Percentiles rank a stretch among this genome's conserved stretches.
phyloP scores from a whole-genome alignment of 1,140 invertebrate species.

The Drosophila nannoptera region DNA sequence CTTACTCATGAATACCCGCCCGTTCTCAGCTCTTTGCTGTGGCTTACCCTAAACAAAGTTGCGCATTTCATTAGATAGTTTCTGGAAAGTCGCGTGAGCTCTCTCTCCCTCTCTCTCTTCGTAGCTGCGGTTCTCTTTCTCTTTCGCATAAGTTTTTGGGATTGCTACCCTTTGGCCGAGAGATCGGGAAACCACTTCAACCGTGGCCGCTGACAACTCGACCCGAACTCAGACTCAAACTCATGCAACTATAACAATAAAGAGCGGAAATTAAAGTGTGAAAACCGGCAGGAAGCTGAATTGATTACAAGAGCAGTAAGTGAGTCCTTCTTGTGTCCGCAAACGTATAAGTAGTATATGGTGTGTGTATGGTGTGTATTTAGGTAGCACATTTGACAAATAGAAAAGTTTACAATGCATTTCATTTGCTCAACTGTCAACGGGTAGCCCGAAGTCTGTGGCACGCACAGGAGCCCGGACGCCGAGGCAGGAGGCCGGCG shows the following conservation, averaged over 20 bases:
- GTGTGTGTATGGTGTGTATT: slow-evolving; percentile 16
- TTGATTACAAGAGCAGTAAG: slow-evolving; percentile 61
- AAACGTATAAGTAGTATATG: slow-evolving; percentile 18
- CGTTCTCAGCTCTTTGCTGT: not conserved
- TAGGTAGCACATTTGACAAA: slow-evolving; percentile 49
- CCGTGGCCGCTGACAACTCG: slow-evolving; percentile 51
- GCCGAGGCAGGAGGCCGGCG: not conserved
- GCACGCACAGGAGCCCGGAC: slow-evolving; percentile 20
- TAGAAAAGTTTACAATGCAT: slow-evolving; percentile 73
- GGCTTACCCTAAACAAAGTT: slow-evolving; percentile 10
- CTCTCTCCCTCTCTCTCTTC: slow-evolving; percentile 17
- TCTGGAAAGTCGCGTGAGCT: slow-evolving; percentile 7
- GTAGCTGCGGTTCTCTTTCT: too few species aligned
- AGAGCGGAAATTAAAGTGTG: slow-evolving; percentile 76
- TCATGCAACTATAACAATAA: slow-evolving; percentile 70
- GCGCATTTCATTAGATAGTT: slow-evolving; percentile 25
- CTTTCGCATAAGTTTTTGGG: too few species aligned
- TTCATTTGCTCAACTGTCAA: slow-evolving; percentile 61
- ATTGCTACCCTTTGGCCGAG: slow-evolving; percentile 25
- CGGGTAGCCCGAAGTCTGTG: slow-evolving; percentile 13
- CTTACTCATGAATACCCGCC: too few species aligned
- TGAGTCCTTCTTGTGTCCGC: slow-evolving; percentile 15
- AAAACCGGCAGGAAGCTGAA: slow-evolving; percentile 72
- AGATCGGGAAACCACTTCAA: slow-evolving; percentile 48
- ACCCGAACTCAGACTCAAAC: slow-evolving; percentile 22